Percentiles rank a stretch among this genome's conserved stretches.
phyloP scores from a whole-genome alignment of 2,113 vertebrate species.

The Ophthalmolycus amberensis region DNA sequence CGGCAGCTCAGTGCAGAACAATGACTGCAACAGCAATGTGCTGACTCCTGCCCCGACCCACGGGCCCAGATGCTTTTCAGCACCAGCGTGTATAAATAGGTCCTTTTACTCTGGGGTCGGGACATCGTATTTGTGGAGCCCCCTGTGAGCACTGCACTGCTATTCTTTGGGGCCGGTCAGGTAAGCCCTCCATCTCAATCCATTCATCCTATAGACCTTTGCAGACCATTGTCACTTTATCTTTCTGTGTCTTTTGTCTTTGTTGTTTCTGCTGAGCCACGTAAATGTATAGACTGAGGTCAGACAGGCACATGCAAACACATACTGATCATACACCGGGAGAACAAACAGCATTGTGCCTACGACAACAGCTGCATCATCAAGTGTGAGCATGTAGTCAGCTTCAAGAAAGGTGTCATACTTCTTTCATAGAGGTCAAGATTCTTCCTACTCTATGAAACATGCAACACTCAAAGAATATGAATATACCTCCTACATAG shows the following conservation, averaged over 20 bases:
- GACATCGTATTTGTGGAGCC: slow-evolving; percentile 78
- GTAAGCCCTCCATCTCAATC: slow-evolving; percentile 78
- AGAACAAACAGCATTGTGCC: background rate
- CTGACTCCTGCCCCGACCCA: slow-evolving; percentile 80
- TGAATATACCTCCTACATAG: background rate
- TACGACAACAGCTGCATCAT: slow-evolving; percentile 1
- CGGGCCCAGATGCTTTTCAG: slow-evolving; percentile 67
- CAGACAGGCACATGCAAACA: slow-evolving; percentile 27
- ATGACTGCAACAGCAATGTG: slow-evolving; percentile 82
- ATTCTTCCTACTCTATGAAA: background rate
- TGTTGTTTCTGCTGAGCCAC: slow-evolving; percentile 61
- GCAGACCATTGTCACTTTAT: slow-evolving; percentile 51
- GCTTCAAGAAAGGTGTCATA: slow-evolving; percentile 9
- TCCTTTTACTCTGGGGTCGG: slow-evolving; percentile 66
- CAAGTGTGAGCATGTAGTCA: background rate
- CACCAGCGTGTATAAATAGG: slow-evolving; percentile 83
- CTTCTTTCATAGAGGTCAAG: background rate
- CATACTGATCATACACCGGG: slow-evolving; percentile 13
- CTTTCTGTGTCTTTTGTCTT: slow-evolving; percentile 51
- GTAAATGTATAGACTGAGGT: slow-evolving; percentile 43
- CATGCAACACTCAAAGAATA: background rate
- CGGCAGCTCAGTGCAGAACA: slow-evolving; percentile 82
- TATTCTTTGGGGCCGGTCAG: slow-evolving; percentile 81
- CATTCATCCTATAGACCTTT: slow-evolving; percentile 50
- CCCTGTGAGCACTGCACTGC: slow-evolving; percentile 70